phyloP scores from a whole-genome alignment of 2,888 invertebrate species.

The Agrypnus murinus region DNA sequence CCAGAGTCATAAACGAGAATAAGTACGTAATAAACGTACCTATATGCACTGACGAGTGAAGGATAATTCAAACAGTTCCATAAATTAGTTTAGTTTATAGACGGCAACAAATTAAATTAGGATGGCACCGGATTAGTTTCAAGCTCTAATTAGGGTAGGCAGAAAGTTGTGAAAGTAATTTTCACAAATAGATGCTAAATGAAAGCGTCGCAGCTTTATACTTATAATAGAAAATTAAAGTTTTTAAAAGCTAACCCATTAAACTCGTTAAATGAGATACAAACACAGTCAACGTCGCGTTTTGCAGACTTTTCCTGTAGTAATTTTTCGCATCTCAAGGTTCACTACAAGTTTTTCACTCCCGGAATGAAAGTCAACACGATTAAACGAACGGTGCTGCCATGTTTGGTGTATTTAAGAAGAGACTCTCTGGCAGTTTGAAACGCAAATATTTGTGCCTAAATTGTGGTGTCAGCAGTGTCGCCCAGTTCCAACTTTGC shows the following conservation, averaged over 20 bases:
- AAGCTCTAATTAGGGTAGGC: conserved; percentile 4
- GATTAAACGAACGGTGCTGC: conserved; percentile 13
- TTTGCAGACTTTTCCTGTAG: not conserved
- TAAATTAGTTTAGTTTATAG: conserved; percentile 19
- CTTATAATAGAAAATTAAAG: not conserved
- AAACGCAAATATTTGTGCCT: conserved; percentile 26
- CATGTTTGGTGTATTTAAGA: conserved; percentile 12
- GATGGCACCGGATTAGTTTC: conserved; percentile 20
- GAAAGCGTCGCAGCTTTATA: not conserved
- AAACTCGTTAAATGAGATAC: conserved; percentile 14
- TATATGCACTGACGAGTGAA: not conserved
- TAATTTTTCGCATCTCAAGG: conserved; percentile 2
- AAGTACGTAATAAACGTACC: not conserved
- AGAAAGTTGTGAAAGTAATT: not conserved
- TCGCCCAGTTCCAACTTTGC: conserved; percentile 13
- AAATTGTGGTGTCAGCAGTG: conserved; percentile 17
- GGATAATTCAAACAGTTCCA: not conserved
- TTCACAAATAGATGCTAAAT: not conserved
- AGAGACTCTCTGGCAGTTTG: not conserved
- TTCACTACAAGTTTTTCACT: not conserved
- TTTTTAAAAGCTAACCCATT: conserved; percentile 9
- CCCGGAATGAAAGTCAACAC: conserved; percentile 7
- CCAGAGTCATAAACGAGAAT: conserved; percentile 4
- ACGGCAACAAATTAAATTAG: conserved; percentile 22
- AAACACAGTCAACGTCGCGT: not conserved